phyloP scores from a whole-genome alignment of 1,140 invertebrate genomes.

The Drosophila virilis region DNA sequence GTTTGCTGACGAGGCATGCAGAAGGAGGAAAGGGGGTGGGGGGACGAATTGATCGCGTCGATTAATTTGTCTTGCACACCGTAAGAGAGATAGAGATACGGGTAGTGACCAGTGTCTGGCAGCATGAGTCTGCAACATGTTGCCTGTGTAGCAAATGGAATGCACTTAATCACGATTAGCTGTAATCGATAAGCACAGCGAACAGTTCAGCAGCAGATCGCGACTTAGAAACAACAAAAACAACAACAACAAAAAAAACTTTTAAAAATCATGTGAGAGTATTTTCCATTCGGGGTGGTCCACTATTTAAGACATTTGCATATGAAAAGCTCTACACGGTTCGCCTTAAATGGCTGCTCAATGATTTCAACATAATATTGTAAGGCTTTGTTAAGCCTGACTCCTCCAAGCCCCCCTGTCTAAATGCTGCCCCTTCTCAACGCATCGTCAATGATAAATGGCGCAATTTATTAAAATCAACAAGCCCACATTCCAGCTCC shows the following conservation, averaged over 20 bases:
- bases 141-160: slow-evolving; percentile 74
- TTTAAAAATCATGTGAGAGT: slow-evolving; percentile 19
- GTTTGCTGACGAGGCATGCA: slow-evolving; percentile 31
- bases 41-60: slow-evolving; percentile 77
- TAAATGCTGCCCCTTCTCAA: background rate
- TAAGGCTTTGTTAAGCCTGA: slow-evolving; percentile 54
- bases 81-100: background rate
- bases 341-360: slow-evolving; percentile 71
- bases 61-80: slow-evolving; percentile 82
- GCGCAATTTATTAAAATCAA: slow-evolving; percentile 81
- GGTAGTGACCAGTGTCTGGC: slow-evolving; percentile 26
- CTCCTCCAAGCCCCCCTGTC: background rate
- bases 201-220: slow-evolving; percentile 14
- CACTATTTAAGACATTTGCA: slow-evolving; percentile 54
- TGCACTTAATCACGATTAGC: slow-evolving; percentile 84
- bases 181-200: slow-evolving; percentile 78
- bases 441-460: slow-evolving; percentile 68
- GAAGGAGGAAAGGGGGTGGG: background rate
- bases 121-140: slow-evolving; percentile 82
- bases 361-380: slow-evolving; percentile 82
- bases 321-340: slow-evolving; percentile 67
- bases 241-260: background rate
- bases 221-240: slow-evolving; percentile 12
- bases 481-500: slow-evolving; percentile 37
- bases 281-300: slow-evolving; percentile 65